Evolutionary conservation across 1,140 invertebrate genomes (phyloP).

Genomic region (Drosophila elegans): DNA sequence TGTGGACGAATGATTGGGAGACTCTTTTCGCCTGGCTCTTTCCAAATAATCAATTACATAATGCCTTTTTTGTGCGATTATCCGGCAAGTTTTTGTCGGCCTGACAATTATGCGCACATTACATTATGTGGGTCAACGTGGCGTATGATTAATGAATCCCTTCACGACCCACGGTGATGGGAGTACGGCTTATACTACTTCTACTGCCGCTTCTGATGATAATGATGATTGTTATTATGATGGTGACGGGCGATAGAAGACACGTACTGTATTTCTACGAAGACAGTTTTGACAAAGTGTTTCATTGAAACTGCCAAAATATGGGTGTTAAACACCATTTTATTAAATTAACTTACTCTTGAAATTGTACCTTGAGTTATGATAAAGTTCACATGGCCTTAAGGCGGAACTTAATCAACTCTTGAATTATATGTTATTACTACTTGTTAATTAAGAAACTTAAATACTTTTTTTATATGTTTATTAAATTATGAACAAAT

Average conservation of each 20-base stretch:
- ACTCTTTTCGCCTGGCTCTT: constrained; percentile 30
- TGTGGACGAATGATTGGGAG: constrained; percentile 20
- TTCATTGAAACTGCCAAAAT: constrained; percentile 14
- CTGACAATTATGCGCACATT: constrained; percentile 69
- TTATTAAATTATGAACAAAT: too few relatives aligned
- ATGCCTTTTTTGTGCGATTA: constrained; percentile 66
- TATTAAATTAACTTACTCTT: constrained; percentile 12
- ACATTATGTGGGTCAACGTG: constrained; percentile 69
- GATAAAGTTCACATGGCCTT: not conserved
- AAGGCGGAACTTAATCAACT: not conserved
- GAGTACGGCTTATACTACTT: not conserved
- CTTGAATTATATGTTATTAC: not conserved
- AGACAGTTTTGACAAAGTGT: constrained; percentile 25
- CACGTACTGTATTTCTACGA: constrained; percentile 23
- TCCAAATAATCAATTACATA: constrained; percentile 71
- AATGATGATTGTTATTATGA: constrained; percentile 34
- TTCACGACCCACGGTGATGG: constrained; percentile 36
- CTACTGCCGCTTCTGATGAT: constrained; percentile 11
- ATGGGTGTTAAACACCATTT: constrained; percentile 21
- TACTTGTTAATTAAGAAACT: too few relatives aligned
- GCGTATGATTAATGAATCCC: constrained; percentile 78
- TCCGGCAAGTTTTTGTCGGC: constrained; percentile 63
- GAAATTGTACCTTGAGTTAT: constrained; percentile 3
- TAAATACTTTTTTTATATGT: too few relatives aligned
- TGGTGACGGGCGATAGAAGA: constrained; percentile 29